Conservation (phyloP, 2,113 vertebrate genomes). For the Anguilla japonica region DNA sequence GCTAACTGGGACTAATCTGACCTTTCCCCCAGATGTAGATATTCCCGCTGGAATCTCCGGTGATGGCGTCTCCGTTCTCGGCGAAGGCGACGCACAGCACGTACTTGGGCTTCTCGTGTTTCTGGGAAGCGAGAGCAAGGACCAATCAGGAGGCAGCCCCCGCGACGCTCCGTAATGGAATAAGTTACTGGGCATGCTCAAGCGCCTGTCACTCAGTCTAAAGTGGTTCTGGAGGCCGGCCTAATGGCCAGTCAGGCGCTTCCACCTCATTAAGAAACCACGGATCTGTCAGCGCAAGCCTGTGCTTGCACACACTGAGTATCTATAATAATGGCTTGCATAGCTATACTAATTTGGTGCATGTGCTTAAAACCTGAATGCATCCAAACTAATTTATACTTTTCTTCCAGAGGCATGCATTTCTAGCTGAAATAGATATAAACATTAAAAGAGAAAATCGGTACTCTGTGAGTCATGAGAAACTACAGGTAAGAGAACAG, state of each 20-base stretch:
- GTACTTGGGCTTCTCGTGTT: constrained; percentile 91
- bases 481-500: not conserved
- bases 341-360: not conserved
- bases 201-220: not conserved
- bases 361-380: too few species aligned
- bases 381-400: too few species aligned
- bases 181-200: not conserved
- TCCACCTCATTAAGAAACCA: not conserved
- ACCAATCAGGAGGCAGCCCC: not conserved
- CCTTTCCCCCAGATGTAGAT: constrained; percentile 91
- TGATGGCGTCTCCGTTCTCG: constrained; percentile 86
- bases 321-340: not conserved
- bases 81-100: constrained; percentile 84
- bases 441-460: too few species aligned
- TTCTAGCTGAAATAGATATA: not conserved
- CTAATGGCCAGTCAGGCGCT: not conserved
- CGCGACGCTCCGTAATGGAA: not conserved
- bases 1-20: constrained; percentile 45
- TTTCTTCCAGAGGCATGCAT: not conserved
- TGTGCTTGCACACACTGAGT: not conserved
- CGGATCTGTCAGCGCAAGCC: not conserved
- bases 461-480: not conserved
- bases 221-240: not conserved
- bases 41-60: constrained; percentile 88
- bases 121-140: constrained; percentile 60